These are phyloP conservation scores for Catharus ustulatus DNA, from an alignment of 2,797 vertebrate species.

Conservation along the genomic window DNA sequence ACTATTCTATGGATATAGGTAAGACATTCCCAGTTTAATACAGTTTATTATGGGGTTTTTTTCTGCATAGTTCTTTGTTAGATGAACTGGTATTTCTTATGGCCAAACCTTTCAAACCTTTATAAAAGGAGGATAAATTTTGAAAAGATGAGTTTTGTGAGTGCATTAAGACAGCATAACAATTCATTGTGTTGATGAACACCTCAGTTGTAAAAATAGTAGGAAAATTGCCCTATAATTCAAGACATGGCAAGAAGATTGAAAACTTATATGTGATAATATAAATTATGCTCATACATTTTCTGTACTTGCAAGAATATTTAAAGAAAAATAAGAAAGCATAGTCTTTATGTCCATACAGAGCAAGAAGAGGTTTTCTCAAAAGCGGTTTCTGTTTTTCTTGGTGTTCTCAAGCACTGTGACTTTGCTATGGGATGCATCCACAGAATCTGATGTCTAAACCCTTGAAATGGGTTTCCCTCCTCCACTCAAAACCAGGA, in stretches of 20 bases:
- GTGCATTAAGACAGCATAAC: background rate
- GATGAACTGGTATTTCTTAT: background rate
- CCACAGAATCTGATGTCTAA: background rate
- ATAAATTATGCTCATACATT: background rate
- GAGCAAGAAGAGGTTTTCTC: background rate
- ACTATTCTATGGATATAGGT: background rate
- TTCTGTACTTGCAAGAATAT: background rate
- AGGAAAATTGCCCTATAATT: background rate
- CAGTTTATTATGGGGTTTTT: background rate
- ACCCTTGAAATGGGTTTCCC: background rate
- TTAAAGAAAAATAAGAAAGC: background rate
- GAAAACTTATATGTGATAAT: background rate
- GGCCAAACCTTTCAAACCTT: background rate
- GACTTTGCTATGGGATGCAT: background rate
- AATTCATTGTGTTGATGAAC: background rate
- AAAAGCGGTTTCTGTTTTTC: background rate
- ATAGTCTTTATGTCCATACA: background rate
- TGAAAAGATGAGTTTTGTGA: background rate
- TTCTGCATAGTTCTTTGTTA: background rate
- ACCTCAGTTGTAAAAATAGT: background rate
- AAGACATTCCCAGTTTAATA: background rate
- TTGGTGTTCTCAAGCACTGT: background rate
- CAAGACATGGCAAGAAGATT: background rate
- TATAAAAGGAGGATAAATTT: background rate
- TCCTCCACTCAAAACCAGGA: background rate